phyloP scores from a whole-genome alignment of 2,113 vertebrate species.

The Odocoileus hemionus region DNA sequence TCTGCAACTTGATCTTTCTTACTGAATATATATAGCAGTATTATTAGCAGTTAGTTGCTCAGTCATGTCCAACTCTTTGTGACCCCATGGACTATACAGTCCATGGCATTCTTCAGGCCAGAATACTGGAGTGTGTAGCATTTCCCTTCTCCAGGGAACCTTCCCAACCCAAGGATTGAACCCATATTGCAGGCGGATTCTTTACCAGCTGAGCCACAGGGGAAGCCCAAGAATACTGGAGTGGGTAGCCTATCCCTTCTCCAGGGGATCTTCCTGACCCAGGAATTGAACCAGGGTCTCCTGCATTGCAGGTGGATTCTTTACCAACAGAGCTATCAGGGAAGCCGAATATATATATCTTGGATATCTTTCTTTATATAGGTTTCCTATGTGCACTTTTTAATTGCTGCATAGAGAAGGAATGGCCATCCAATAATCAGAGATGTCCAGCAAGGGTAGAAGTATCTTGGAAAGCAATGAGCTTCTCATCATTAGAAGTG shows the following conservation, averaged over 20 bases:
- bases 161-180: background rate
- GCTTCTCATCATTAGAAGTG: background rate
- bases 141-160: background rate
- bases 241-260: background rate
- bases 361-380: background rate
- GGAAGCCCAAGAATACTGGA: background rate
- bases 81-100: background rate
- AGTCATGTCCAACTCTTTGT: background rate
- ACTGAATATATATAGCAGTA: background rate
- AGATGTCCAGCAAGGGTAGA: background rate
- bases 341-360: background rate
- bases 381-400: background rate
- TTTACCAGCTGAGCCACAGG: background rate
- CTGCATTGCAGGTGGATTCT: background rate
- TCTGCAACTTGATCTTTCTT: background rate
- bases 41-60: background rate
- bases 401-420: background rate
- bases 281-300: background rate
- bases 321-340: background rate
- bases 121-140: background rate
- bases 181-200: accelerated
- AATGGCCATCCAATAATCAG: background rate
- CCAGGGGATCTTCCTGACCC: background rate
- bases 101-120: background rate
- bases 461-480: background rate